Percentiles rank a stretch among this genome's conserved stretches.
Conservation (phyloP, 2,797 vertebrate species). For the Pogoniulus pusillus region DNA sequence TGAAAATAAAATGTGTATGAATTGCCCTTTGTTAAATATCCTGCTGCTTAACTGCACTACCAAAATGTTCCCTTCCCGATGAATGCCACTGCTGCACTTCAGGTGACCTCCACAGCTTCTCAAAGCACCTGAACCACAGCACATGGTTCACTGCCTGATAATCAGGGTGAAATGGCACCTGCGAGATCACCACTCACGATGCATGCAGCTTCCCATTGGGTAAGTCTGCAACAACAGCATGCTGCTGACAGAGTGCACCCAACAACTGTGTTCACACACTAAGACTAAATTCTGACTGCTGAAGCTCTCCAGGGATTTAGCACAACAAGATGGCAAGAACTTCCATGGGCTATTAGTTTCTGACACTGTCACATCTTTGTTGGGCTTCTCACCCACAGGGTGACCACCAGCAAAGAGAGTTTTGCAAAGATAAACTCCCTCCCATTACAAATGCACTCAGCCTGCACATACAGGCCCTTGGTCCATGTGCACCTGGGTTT, state of each 20-base stretch:
- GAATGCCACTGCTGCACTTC: not conserved
- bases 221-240: not conserved
- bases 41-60: not conserved
- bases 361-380: not conserved
- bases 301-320: not conserved
- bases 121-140: slow-evolving; percentile 31
- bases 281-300: not conserved
- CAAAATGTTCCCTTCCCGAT: not conserved
- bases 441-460: not conserved
- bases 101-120: slow-evolving; percentile 25
- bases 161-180: slow-evolving; percentile 34
- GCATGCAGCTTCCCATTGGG: not conserved
- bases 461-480: not conserved
- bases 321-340: not conserved
- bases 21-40: slow-evolving; percentile 28
- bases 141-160: not conserved
- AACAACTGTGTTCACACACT: not conserved
- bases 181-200: not conserved
- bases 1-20: not conserved
- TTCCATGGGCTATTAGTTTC: not conserved
- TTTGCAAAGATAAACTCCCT: not conserved
- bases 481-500: not conserved
- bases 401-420: not conserved
- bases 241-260: not conserved
- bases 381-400: not conserved